These are phyloP conservation scores for Lagopus leucura DNA, from an alignment of 2,113 vertebrate species.

Conservation along the genomic window DNA sequence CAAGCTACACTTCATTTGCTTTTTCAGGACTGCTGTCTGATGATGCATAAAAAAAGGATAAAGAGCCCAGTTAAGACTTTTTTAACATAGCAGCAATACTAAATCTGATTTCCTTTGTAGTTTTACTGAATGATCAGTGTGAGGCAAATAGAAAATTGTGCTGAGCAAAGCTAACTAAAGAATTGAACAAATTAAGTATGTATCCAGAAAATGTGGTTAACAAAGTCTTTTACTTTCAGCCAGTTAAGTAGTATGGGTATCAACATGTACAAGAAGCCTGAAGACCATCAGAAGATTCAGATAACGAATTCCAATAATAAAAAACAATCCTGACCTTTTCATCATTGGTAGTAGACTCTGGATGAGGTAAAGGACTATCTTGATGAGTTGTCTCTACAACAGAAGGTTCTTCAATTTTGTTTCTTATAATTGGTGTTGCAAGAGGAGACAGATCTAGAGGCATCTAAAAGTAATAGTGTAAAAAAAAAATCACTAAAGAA, in stretches of 20 bases:
- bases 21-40: neutral
- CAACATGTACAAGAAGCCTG: neutral
- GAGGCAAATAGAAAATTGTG: neutral
- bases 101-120: neutral
- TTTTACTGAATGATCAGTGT: neutral
- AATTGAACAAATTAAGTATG: neutral
- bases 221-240: neutral
- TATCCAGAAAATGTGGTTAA: neutral
- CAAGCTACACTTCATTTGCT: neutral
- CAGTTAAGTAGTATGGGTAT: neutral
- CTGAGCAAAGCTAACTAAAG: neutral
- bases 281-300: fast-evolving
- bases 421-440: slow-evolving; percentile 93
- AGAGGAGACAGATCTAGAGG: slow-evolving; percentile 97
- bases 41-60: neutral
- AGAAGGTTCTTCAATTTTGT: slow-evolving; percentile 90
- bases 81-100: neutral
- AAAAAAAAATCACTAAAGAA: slow-evolving; percentile 27
- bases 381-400: slow-evolving; percentile 89
- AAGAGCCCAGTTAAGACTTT: neutral
- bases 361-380: slow-evolving; percentile 95
- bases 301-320: neutral
- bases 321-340: slow-evolving; percentile 86
- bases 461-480: slow-evolving; percentile 78
- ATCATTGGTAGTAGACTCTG: slow-evolving; percentile 96